phyloP scores from a whole-genome alignment of 2,113 vertebrate species.

The Brachirus orientalis region DNA sequence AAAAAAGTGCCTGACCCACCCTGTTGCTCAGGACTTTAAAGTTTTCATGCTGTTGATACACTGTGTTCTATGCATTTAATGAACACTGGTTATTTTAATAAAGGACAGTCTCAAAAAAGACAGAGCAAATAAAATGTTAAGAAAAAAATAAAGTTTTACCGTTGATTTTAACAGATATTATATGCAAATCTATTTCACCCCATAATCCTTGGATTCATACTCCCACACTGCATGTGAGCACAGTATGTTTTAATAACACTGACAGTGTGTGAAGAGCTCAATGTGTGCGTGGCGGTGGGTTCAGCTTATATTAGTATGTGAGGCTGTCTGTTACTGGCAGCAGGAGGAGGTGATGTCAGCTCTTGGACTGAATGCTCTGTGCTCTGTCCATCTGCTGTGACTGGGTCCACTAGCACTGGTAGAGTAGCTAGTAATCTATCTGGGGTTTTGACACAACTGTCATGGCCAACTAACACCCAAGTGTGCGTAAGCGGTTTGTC shows the following conservation, averaged over 20 bases:
- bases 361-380: slow-evolving; percentile 18
- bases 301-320: not conserved
- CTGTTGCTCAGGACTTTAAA: not conserved
- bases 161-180: too few relatives aligned
- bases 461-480: not conserved
- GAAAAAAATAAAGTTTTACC: not conserved
- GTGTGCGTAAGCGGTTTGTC: not conserved
- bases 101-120: not conserved
- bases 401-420: not conserved
- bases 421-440: not conserved
- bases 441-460: not conserved
- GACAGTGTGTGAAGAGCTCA: slow-evolving; percentile 29
- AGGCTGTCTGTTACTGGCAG: slow-evolving; percentile 27
- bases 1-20: not conserved
- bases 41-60: not conserved
- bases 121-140: not conserved
- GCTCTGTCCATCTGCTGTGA: not conserved
- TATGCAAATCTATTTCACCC: not conserved
- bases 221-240: slow-evolving; percentile 7
- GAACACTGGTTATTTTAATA: not conserved
- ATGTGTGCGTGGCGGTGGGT: not conserved
- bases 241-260: slow-evolving; percentile 21
- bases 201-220: not conserved
- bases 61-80: not conserved
- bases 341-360: slow-evolving; percentile 43